Conservation (phyloP, 1,140 invertebrate species). For the Aphis gossypii region DNA sequence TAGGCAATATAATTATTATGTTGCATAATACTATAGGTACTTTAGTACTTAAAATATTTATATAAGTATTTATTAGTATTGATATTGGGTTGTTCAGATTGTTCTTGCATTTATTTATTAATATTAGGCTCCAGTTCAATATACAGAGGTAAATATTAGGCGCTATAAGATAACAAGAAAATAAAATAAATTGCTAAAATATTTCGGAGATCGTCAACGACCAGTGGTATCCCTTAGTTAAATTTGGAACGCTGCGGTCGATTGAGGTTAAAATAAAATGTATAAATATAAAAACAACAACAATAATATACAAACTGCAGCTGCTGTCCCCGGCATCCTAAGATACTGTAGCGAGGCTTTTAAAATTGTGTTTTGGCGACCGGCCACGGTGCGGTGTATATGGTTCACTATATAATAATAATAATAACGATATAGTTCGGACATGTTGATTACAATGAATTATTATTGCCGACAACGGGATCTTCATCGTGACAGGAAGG, state of each 20-base stretch:
- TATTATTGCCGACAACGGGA: background rate
- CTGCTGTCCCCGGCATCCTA: background rate
- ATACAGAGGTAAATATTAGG: no score
- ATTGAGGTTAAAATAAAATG: constrained; percentile 38
- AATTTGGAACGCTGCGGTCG: background rate
- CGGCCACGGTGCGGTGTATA: background rate
- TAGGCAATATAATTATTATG: background rate
- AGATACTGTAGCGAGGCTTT: background rate
- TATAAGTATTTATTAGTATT: background rate
- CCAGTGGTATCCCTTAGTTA: background rate
- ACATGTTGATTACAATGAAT: constrained; percentile 27
- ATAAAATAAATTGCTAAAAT: background rate
- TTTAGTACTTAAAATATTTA: background rate
- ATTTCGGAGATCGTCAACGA: background rate
- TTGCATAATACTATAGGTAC: no score
- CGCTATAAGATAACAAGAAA: no score
- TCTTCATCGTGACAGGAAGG: background rate
- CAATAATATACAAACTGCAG: background rate
- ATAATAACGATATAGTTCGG: background rate
- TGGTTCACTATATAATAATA: background rate
- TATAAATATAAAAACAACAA: constrained; percentile 33
- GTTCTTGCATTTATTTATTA: background rate
- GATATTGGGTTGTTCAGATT: background rate
- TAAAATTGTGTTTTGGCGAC: constrained; percentile 37
- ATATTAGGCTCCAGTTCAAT: no score